Evolutionary conservation across 2,113 vertebrate genomes (phyloP), one percentile per base, ranked within the genome.

Genomic region (Scytalopus superciliaris): DNA sequence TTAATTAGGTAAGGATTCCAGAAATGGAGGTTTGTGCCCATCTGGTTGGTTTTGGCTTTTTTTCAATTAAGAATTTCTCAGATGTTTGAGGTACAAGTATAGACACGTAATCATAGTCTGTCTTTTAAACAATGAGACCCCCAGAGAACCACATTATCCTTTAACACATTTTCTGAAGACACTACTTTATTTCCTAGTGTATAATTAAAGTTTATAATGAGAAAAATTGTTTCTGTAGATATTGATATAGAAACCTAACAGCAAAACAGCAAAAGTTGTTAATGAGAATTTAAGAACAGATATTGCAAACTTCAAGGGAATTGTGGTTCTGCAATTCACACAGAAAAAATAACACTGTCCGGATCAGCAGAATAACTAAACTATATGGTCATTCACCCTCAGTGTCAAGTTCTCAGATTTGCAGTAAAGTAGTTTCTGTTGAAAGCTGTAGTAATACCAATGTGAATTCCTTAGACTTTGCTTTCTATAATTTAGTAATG

Each of bases 111-210:
- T 75, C 42, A 57, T 19, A 55, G 2, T 35, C 23, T 31, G 1
- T 45, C 17, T 35, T 82, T 59, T 16, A 12, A 40, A 68, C 76
- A 76, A 35, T 47, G 1, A 72, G 3, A 42, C 7, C 5, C 31
- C 9, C 1, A 9, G 19, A 69, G 7, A 52, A 87, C 57, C 6
- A 25, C 4, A 16, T n/a, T 44, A 47, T 53, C 19, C 40, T 80
- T 77, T 59, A 64, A 35, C 12, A 53, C 0, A 1, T 78, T 67
- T 96, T 62, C 15, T 55, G n/a, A 74, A 62, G 9, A 39, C 1
- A 37, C 0, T 60, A 3, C 0, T n/a, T 66, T 52, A 31, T 82
- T 53, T 81, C 9, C 27, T 37, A 28, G 5, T 37, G 14, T 14
- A 31, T 75, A 85, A 75, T 63, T 85, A 33, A 64, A 78, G 3